A percentile compares a stretch with the other conserved stretches of the same genome.
phyloP scores from a whole-genome alignment of 2,888 invertebrate species.

The Oscheius sp. region DNA sequence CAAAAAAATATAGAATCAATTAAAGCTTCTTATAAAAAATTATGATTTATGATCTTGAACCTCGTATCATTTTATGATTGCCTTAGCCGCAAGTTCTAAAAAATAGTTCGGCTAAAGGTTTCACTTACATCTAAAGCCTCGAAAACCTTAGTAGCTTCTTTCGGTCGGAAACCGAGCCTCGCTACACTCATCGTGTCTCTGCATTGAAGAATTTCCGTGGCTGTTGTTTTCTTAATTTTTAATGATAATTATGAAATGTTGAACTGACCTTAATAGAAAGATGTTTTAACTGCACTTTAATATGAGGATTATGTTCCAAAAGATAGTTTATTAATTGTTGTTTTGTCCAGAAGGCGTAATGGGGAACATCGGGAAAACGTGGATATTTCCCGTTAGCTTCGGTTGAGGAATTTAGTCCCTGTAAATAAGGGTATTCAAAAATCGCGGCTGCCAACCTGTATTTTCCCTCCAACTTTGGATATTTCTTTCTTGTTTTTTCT shows the following conservation, averaged over 20 bases:
- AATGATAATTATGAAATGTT: background rate
- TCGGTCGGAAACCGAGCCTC: background rate
- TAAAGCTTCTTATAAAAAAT: background rate
- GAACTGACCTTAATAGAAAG: background rate
- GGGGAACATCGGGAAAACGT: background rate
- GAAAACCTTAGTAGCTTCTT: background rate
- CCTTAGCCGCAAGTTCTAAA: background rate
- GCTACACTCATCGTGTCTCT: slow-evolving; percentile 2
- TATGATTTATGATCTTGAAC: too few species aligned
- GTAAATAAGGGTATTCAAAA: too few species aligned
- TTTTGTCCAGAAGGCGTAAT: slow-evolving; percentile 9
- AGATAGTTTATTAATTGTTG: background rate
- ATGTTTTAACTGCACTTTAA: background rate
- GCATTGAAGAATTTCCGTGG: slow-evolving; percentile 11
- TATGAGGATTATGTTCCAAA: background rate
- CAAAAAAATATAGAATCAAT: background rate
- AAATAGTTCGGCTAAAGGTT: background rate
- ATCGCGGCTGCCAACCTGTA: too few species aligned
- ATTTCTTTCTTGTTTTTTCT: background rate
- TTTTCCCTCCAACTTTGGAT: too few species aligned
- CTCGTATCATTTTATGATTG: background rate
- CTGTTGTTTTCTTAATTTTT: background rate
- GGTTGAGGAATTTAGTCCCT: too few species aligned
- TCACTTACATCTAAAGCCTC: slow-evolving; percentile 12
- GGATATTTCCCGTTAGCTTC: background rate